Percentiles rank a stretch among this genome's conserved stretches.
Evolutionary conservation across 2,113 vertebrate genomes (phyloP).

Genomic region (Pachyramphus minor): DNA sequence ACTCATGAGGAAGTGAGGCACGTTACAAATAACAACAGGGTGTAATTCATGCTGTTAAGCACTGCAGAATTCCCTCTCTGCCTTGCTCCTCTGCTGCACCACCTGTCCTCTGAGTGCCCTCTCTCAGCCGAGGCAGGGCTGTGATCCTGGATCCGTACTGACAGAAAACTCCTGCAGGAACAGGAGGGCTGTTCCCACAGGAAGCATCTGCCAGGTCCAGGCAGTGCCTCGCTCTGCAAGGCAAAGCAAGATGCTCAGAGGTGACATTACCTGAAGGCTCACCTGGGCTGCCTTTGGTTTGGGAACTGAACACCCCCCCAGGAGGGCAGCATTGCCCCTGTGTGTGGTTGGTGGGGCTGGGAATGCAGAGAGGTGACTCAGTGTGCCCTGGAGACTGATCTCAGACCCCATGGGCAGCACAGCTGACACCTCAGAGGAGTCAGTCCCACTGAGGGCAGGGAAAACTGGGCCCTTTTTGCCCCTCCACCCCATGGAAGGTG

Average conservation of each 20-base stretch:
- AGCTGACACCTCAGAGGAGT: neutral
- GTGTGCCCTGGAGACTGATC: neutral
- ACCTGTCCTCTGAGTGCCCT: fast-evolving
- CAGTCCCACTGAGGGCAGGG: neutral
- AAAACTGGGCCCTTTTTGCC: neutral
- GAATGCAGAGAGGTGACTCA: neutral
- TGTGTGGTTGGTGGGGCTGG: neutral
- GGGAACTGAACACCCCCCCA: neutral
- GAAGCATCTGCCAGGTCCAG: neutral
- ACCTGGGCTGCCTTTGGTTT: neutral
- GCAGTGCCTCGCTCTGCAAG: neutral
- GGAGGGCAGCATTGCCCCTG: neutral
- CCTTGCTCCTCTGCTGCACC: neutral
- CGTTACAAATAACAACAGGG: neutral
- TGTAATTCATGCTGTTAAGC: neutral
- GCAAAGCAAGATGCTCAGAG: neutral
- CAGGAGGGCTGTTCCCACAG: neutral
- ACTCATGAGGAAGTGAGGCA: neutral
- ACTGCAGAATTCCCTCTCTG: neutral
- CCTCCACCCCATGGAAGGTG: neutral
- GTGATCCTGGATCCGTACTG: fast-evolving
- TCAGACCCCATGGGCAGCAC: neutral
- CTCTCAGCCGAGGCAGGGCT: neutral
- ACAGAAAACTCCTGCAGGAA: neutral
- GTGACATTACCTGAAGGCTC: neutral